These are phyloP conservation scores for Meles meles DNA, from an alignment of 2,113 vertebrate genomes.

Conservation along the genomic window DNA sequence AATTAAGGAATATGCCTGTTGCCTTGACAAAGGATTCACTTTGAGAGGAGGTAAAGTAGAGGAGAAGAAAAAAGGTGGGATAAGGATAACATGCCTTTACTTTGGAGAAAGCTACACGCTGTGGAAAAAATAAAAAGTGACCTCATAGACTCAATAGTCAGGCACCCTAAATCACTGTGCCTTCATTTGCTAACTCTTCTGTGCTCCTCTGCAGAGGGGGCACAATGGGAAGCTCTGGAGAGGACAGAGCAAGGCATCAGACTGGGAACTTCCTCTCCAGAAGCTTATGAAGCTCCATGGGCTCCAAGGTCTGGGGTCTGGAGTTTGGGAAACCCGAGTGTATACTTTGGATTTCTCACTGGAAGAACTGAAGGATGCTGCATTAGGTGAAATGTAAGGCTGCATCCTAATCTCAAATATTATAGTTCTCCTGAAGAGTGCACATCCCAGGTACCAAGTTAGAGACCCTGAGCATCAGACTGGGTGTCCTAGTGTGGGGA, in stretches of 20 bases:
- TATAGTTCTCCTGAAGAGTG: neutral
- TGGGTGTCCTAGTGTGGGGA: neutral
- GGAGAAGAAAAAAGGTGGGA: neutral
- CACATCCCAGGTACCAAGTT: accelerated
- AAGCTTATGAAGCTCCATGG: neutral
- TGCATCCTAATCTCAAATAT: neutral
- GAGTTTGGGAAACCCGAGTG: neutral
- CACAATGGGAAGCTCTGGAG: neutral
- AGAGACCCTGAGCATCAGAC: neutral
- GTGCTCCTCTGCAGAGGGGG: neutral
- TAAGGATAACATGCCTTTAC: neutral
- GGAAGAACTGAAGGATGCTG: neutral
- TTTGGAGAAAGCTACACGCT: neutral
- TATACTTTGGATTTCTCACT: neutral
- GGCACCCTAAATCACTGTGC: neutral
- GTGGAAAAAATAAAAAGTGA: neutral
- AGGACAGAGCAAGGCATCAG: neutral
- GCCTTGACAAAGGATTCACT: neutral
- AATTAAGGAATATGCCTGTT: neutral
- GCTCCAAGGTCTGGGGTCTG: neutral
- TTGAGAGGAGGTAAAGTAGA: neutral
- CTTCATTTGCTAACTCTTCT: neutral
- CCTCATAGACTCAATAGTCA: neutral
- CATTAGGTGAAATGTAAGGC: neutral
- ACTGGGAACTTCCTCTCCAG: neutral